Base-by-base conservation (phyloP, 1,140 invertebrate species). In the Drosophila teissieri region DNA sequence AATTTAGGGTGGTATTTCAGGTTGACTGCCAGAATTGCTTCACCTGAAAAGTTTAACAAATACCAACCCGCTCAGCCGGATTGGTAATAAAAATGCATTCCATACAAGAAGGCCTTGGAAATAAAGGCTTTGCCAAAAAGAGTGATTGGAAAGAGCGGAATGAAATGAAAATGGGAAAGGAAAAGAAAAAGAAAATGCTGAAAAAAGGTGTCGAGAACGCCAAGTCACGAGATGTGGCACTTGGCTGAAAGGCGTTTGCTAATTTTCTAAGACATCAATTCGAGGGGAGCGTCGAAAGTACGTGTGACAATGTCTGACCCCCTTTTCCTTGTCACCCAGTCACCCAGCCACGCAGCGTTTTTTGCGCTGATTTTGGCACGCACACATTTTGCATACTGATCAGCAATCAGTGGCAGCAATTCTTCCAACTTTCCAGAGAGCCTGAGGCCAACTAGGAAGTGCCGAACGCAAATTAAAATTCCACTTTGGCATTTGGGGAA, bases 241-340 rank as follows among this genome's bases (percentile, higher is more conserved):
- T 46, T 57, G 53, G 54, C 45, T 48, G 48, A 54, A 34, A 67
- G 63, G 45, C 51, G 65, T 69, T 58, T 80, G 83, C 83, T 88
- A 88, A 88, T 88, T 88, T 88, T 88, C 83, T 89, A 89, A 88
- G 83, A 84, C 83, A 88, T 88, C 83, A 84, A 89, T 88, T 89
- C 72, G 42, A n/a, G 55, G 55, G 52, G 56, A 44, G 74, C 68
- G 39, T 48, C 42, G 63, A 51, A 86, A 86, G 73, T 89, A 88
- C 83, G 83, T 88, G 83, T 88, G 83, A 88, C 80, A 88, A 88
- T 89, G 84, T 69, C 22, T 37, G 44, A 8, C 44, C 37, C 44
- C 54, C 31, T 11, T 45, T 34, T 14, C 37, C 4, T 11, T 19
- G 17, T 10, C 40, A 11, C 45, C 58, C 27, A 31, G 17, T 10